Conservation (phyloP, 2,113 vertebrate genomes). For the Seriola quinqueradiata region DNA sequence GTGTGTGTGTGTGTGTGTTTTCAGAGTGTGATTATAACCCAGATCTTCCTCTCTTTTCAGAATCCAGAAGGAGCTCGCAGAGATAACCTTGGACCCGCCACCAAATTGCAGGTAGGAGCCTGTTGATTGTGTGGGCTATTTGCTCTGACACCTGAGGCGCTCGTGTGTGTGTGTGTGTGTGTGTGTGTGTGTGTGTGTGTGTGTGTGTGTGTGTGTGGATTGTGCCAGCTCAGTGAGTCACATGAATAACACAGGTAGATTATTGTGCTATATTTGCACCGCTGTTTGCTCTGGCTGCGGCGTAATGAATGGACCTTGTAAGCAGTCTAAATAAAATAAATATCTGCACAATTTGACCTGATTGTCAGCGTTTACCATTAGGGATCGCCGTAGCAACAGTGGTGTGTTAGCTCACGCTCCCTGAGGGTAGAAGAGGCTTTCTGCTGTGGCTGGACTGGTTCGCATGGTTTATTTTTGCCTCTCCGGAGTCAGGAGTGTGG, state of each 20-base stretch:
- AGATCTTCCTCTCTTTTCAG: constrained; percentile 76
- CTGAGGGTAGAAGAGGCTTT: constrained; percentile 26
- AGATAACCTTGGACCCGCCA: constrained; percentile 96
- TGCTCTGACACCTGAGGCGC: constrained; percentile 39
- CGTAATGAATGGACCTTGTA: constrained; percentile 33
- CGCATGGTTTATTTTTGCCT: constrained; percentile 30
- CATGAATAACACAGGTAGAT: constrained; percentile 48
- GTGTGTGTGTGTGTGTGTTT: neutral
- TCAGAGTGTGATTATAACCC: constrained; percentile 30
- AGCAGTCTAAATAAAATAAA: constrained; percentile 28
- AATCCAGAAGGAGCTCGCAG: constrained; percentile 97
- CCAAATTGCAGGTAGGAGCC: constrained; percentile 95
- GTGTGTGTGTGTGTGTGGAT: constrained; percentile 38
- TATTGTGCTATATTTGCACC: constrained; percentile 35
- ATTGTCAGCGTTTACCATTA: constrained; percentile 51
- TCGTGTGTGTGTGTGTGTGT: constrained; percentile 28
- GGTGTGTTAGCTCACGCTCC: constrained; percentile 43
- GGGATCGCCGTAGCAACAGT: constrained; percentile 39
- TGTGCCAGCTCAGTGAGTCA: constrained; percentile 49
- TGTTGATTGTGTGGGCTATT: constrained; percentile 29
- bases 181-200: constrained; percentile 27
- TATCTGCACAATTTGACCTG: constrained; percentile 10
- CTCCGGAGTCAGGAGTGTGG: neutral
- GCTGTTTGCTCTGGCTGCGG: constrained; percentile 36
- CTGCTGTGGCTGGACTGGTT: constrained; percentile 25